Conservation (phyloP, 2,797 vertebrate genomes). For the Nothura maculosa region DNA sequence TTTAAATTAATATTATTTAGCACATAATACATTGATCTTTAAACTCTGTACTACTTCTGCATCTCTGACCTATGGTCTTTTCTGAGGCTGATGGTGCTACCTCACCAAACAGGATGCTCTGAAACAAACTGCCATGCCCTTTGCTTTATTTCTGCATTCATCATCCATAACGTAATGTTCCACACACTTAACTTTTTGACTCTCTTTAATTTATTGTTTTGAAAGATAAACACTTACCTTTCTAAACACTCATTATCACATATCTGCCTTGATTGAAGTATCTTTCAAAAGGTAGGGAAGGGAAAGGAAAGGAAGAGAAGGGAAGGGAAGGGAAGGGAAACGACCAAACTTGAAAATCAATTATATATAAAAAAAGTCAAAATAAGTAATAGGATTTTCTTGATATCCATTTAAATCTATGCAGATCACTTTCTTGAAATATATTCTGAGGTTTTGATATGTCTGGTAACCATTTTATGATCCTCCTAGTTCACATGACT, state of each 20-base stretch:
- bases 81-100: background rate
- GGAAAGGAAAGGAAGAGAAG: no score
- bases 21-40: background rate
- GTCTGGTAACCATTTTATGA: background rate
- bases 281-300: background rate
- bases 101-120: background rate
- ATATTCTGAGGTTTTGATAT: background rate
- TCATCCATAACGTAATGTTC: constrained; percentile 2
- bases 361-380: background rate
- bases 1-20: constrained; percentile 49
- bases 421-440: background rate
- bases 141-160: constrained; percentile 42
- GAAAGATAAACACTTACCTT: constrained; percentile 43
- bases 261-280: background rate
- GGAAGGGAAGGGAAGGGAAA: no score
- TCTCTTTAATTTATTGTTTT: constrained; percentile 20
- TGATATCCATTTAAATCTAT: background rate
- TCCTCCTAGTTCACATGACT: background rate
- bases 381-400: background rate
- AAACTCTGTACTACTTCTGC: background rate
- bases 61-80: background rate
- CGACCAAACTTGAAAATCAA: background rate
- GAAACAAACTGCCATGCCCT: constrained; percentile 40
- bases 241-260: constrained; percentile 6
- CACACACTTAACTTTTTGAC: constrained; percentile 43